Evolutionary conservation across 2,113 vertebrate genomes (phyloP).

Genomic region (Spea multiplicata): DNA sequence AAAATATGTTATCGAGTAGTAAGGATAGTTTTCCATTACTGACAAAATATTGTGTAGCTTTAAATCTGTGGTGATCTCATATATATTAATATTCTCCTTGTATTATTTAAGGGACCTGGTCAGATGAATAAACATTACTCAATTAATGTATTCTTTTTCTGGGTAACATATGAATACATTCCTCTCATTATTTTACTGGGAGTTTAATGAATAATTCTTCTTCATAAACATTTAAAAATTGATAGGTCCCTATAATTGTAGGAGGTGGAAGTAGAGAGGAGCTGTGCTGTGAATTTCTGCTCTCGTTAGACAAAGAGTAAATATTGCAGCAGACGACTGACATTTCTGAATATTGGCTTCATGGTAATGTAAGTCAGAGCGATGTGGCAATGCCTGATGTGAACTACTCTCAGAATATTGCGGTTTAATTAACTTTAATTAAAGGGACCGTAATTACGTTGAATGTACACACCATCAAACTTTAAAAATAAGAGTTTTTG

Average conservation of each 20-base stretch:
- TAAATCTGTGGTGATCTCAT: too few species aligned
- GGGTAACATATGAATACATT: slow-evolving; percentile 25
- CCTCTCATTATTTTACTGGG: slow-evolving; percentile 10
- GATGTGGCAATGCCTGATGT: slow-evolving; percentile 23
- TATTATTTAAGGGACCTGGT: slow-evolving; percentile 7
- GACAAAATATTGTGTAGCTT: too few species aligned
- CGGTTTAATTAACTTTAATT: slow-evolving; percentile 10
- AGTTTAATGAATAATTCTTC: slow-evolving; percentile 40
- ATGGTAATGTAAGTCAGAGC: slow-evolving; percentile 4
- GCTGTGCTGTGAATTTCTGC: slow-evolving; percentile 14
- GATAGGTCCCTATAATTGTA: neutral
- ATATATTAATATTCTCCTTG: neutral
- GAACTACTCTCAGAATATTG: neutral
- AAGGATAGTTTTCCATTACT: too few species aligned
- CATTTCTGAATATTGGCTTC: slow-evolving; percentile 25
- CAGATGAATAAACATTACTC: slow-evolving; percentile 33
- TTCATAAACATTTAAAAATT: slow-evolving; percentile 22
- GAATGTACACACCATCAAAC: too few species aligned
- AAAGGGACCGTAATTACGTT: neutral
- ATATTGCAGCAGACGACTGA: slow-evolving; percentile 25
- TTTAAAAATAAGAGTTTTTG: too few species aligned
- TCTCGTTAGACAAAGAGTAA: slow-evolving; percentile 10
- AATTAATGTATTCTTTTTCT: slow-evolving; percentile 19
- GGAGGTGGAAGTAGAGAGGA: neutral
- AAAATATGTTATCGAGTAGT: too few species aligned